These are phyloP conservation scores for Muntiacus reevesi DNA, from an alignment of 2,113 vertebrate species.

Conservation along the genomic window DNA sequence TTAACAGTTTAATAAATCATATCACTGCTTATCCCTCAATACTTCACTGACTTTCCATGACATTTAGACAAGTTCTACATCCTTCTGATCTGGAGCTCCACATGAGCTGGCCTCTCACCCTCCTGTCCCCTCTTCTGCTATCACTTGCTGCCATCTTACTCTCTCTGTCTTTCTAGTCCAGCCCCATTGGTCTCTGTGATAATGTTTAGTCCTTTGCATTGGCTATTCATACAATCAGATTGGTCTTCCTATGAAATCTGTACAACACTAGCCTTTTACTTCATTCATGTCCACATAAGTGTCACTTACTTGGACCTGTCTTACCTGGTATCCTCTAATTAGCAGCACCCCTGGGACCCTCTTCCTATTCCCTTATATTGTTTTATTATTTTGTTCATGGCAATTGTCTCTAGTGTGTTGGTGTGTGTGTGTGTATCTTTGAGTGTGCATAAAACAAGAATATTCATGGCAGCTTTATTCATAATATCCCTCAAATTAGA, in stretches of 20 bases:
- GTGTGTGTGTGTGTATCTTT: neutral
- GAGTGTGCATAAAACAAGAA: neutral
- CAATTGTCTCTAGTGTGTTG: neutral
- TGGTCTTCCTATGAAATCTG: neutral
- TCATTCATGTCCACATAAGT: neutral
- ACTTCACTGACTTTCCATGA: neutral
- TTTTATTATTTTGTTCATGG: neutral
- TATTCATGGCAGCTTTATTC: neutral
- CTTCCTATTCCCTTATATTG: neutral
- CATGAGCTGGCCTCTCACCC: neutral
- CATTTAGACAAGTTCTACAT: neutral
- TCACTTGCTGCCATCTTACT: neutral
- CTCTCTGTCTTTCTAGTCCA: neutral
- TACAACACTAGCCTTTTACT: neutral
- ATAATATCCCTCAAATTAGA: neutral
- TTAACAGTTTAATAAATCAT: neutral
- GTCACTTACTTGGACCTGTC: neutral
- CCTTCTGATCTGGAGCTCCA: neutral
- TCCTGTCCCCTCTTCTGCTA: rapidly evolving
- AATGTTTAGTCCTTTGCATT: neutral
- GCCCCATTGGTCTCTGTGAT: neutral
- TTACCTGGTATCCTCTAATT: neutral
- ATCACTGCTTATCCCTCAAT: neutral
- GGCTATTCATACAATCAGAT: neutral
- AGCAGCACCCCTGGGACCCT: neutral